Base-by-base conservation (phyloP, 1,140 invertebrate genomes). In the Zaprionus nigranus region DNA sequence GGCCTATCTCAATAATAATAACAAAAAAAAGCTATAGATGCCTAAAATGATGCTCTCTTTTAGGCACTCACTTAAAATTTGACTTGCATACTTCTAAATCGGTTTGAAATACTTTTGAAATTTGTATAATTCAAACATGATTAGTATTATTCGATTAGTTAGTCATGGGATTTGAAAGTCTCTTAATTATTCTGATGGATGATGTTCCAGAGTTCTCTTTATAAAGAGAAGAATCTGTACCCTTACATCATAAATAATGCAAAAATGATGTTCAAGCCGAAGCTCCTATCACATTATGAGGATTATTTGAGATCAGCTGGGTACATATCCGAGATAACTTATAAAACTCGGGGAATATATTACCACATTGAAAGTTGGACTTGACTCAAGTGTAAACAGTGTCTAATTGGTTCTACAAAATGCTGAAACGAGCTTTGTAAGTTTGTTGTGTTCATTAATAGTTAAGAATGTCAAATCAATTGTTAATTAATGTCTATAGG, bases 391-490 rank as follows among this genome's bases (percentile, higher is more conserved):
- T 5, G 20, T 51, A 51, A 24, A 51, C 20, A 51, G 20, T 9
- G 46, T 24, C 3, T 51, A 51, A 51, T 51, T 51, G 46, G 9
- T 24, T 51, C n/a, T 46, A 46, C 2, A 38, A 38, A 38, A 17
- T 5, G 15, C n/a, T 46, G 1, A 46, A n/a, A 6, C 30, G 40
- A n/a, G n/a, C 40, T 6, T 46, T 0, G 7, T 6, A n/a, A 17
- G 6, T 38, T 34, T 26, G 17, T 22, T 28, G 24, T 54, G 46
- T 49, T 49, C 38, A 61, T 74, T 49, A 69, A 62, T 30, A 56
- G 58, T 34, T n/a, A 56, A 56, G 63, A 67, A 78, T 75, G 70
- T 67, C 64, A 68, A 78, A 73, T 66, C 62, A 73, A 40, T 62
- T 73, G 62, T 40, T 77, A 69, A 74, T 74, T 78, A n/a, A 20